phyloP scores from a whole-genome alignment of 2,888 invertebrate genomes.

The Athripsodes cinereus region DNA sequence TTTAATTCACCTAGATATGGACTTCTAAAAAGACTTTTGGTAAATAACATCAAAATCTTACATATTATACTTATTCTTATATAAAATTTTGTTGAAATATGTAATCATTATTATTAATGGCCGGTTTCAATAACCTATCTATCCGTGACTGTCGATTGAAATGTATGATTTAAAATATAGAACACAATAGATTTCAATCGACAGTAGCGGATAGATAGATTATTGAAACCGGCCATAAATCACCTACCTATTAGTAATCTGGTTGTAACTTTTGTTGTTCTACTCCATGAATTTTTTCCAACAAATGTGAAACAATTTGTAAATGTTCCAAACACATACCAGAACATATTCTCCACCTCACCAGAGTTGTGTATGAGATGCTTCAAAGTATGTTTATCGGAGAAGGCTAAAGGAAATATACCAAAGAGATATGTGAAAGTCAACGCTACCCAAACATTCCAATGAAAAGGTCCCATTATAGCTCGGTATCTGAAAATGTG shows the following conservation, averaged over 20 bases:
- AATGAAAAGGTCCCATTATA: slow-evolving; percentile 77
- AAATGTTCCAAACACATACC: slow-evolving; percentile 82
- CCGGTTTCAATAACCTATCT: too few relatives aligned
- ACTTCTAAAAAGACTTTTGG: too few relatives aligned
- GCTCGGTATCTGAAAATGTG: slow-evolving; percentile 69
- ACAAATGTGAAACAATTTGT: slow-evolving; percentile 72
- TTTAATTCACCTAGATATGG: too few relatives aligned
- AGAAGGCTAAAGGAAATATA: slow-evolving; percentile 69
- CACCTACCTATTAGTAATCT: slow-evolving; percentile 63
- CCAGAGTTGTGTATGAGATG: slow-evolving; percentile 63
- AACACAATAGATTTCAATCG: too few relatives aligned
- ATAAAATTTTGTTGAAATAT: too few relatives aligned
- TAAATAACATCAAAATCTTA: too few relatives aligned
- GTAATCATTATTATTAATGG: background rate
- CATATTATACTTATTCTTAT: too few relatives aligned
- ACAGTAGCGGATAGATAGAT: too few relatives aligned
- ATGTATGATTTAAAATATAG: too few relatives aligned
- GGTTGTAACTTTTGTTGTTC: slow-evolving; percentile 61
- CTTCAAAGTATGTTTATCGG: slow-evolving; percentile 60
- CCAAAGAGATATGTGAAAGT: slow-evolving; percentile 65
- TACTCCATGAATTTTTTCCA: slow-evolving; percentile 66
- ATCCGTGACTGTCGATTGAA: too few relatives aligned
- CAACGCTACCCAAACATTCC: slow-evolving; percentile 72
- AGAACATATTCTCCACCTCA: slow-evolving; percentile 78
- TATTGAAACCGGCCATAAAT: too few relatives aligned